Conservation (phyloP, 1,140 invertebrate species). For the Drosophila triauraria region DNA sequence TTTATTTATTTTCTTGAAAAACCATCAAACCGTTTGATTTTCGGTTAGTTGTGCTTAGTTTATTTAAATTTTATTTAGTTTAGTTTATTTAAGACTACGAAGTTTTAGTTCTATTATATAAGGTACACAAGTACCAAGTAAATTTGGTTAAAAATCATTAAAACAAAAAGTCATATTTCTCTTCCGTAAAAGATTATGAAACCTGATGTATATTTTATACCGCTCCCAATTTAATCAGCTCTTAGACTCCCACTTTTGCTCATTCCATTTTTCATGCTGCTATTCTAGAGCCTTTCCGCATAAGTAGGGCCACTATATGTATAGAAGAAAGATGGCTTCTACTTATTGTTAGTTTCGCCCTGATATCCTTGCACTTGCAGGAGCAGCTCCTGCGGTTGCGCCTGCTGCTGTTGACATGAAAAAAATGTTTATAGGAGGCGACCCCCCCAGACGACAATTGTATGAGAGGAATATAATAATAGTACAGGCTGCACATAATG, state of each 20-base stretch:
- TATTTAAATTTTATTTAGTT: no score
- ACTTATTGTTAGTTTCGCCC: constrained; percentile 47
- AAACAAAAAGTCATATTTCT: neutral
- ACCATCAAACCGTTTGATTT: neutral
- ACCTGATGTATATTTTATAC: neutral
- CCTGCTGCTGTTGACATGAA: constrained; percentile 67
- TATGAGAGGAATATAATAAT: constrained; percentile 64
- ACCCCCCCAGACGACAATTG: constrained; percentile 60
- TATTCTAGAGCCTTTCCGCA: constrained; percentile 9
- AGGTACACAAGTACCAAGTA: neutral
- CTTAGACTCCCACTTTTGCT: constrained; percentile 1
- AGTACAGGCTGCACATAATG: constrained; percentile 57
- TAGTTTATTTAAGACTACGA: neutral
- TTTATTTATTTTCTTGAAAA: neutral
- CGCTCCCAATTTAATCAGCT: constrained; percentile 1
- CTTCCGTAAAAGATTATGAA: neutral
- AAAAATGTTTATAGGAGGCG: constrained; percentile 42
- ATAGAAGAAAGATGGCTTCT: constrained; percentile 34
- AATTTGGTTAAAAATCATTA: neutral
- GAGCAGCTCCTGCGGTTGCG: constrained; percentile 40
- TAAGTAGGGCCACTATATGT: constrained; percentile 23
- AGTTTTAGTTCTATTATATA: no score
- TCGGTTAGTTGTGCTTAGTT: neutral
- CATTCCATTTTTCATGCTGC: constrained; percentile 22
- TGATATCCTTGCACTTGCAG: constrained; percentile 73